Base-by-base conservation (phyloP, 2,888 invertebrate genomes). In the Malthinus seriepunctatus region DNA sequence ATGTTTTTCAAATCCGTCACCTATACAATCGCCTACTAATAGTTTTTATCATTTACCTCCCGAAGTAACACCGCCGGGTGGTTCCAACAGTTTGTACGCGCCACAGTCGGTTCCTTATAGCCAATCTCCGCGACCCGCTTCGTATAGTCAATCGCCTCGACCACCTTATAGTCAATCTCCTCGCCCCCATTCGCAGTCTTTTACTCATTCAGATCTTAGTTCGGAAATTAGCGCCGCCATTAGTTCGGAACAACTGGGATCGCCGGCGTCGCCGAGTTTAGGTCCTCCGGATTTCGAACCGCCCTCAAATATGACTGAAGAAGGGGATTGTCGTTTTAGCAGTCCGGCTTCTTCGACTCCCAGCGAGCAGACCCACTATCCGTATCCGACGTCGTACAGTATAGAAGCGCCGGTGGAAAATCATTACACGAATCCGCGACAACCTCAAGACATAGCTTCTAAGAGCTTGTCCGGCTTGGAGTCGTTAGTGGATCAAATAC, bases 401-500 rank as follows among this genome's bases (percentile, higher is more conserved):
- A 74, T 76, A 71, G 77, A 76, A 33, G 73, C 73, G 70, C 78
- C 79, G 52, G 70, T 67, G 15, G 68, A 69, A 11, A 56, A 68
- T 73, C 73, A 83, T 76, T 73, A 83, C 77, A 74, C 78, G 71
- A 72, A 81, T 73, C 72, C 79, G 71, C 63, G 80, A 72, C 70
- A 83, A 80, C 74, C 76, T 37, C 88, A 89, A 72, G 92, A 92
- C 79, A 89, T 92, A 33, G 87, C 92, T n/a, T 88, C 91, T 31
- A 93, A 93, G 76, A 91, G 91, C 69, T 81, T 92, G 46, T 93
- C 93, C 11, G 94, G 93, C 12, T 82, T 94, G 45, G 93, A 94
- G 78, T 93, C 93, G 38, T 82, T 94, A 46, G 93, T 94, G 64
- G 93, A 94, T 81, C 94, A 94, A 83, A 94, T 94, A 78, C 94